Conservation (phyloP, 1,140 invertebrate species). For the Temnothorax curvispinosus region DNA sequence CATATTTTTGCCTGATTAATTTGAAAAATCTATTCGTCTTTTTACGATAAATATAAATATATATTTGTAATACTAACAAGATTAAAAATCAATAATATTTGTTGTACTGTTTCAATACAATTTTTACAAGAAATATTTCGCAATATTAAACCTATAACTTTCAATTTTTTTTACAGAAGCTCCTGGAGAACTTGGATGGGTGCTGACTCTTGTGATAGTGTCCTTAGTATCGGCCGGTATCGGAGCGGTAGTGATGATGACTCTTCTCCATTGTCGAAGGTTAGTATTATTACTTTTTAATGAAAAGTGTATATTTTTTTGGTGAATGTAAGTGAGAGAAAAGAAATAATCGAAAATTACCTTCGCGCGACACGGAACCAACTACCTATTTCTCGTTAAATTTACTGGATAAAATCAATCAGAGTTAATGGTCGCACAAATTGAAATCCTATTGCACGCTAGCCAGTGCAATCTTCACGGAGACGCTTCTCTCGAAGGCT, state of each 20-base stretch:
- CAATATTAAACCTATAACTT: slow-evolving; percentile 11
- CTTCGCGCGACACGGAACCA: background rate
- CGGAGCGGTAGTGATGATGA: slow-evolving; percentile 87
- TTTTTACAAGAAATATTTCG: background rate
- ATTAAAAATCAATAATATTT: background rate
- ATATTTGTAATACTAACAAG: background rate
- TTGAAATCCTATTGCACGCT: slow-evolving; percentile 61
- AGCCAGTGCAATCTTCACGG: slow-evolving; percentile 32
- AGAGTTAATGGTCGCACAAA: slow-evolving; percentile 22
- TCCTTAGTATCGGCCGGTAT: slow-evolving; percentile 86
- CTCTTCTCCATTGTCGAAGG: slow-evolving; percentile 86
- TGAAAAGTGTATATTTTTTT: background rate
- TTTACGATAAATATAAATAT: background rate
- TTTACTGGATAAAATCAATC: slow-evolving; percentile 28
- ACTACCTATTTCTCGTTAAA: background rate
- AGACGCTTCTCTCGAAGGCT: slow-evolving; percentile 51
- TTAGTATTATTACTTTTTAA: slow-evolving; percentile 74
- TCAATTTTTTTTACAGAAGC: slow-evolving; percentile 80
- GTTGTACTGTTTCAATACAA: background rate
- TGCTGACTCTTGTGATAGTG: slow-evolving; percentile 86
- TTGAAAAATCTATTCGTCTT: background rate
- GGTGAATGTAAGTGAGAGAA: background rate
- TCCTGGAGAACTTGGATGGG: slow-evolving; percentile 86
- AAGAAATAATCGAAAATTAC: background rate
- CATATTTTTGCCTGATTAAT: background rate